phyloP scores from a whole-genome alignment of 2,113 vertebrate species.

The Garra rufa region DNA sequence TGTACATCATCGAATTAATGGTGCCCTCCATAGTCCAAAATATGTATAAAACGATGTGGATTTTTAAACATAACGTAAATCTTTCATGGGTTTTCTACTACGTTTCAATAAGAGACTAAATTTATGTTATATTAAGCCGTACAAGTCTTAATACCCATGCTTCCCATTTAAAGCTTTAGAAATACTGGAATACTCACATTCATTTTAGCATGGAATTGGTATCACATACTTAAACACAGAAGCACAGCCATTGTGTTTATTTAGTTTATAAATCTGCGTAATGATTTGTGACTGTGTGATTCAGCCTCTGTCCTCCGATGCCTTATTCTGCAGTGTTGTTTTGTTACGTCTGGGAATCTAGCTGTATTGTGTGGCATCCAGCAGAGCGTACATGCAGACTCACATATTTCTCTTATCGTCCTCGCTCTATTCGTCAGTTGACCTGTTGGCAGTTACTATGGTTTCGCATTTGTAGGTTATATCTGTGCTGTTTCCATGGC shows the following conservation, averaged over 20 bases:
- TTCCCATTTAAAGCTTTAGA: neutral
- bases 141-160: too few species aligned
- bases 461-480: slow-evolving; percentile 37
- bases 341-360: neutral
- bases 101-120: too few species aligned
- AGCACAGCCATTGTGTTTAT: neutral
- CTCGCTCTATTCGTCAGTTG: slow-evolving; percentile 37
- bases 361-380: neutral
- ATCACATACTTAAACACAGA: neutral
- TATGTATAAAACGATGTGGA: too few species aligned
- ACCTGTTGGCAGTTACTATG: slow-evolving; percentile 49
- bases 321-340: neutral
- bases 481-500: slow-evolving; percentile 40
- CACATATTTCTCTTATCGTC: slow-evolving; percentile 1
- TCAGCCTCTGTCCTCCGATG: neutral
- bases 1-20: too few species aligned
- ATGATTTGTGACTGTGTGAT: neutral
- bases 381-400: neutral
- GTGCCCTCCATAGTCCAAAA: too few species aligned
- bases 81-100: too few species aligned
- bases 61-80: too few species aligned
- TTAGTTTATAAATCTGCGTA: neutral
- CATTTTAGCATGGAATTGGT: neutral
- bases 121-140: too few species aligned
- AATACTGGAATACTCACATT: neutral